phyloP scores from a whole-genome alignment of 2,888 invertebrate genomes.

The Scaptomyza cyrtandrae region DNA sequence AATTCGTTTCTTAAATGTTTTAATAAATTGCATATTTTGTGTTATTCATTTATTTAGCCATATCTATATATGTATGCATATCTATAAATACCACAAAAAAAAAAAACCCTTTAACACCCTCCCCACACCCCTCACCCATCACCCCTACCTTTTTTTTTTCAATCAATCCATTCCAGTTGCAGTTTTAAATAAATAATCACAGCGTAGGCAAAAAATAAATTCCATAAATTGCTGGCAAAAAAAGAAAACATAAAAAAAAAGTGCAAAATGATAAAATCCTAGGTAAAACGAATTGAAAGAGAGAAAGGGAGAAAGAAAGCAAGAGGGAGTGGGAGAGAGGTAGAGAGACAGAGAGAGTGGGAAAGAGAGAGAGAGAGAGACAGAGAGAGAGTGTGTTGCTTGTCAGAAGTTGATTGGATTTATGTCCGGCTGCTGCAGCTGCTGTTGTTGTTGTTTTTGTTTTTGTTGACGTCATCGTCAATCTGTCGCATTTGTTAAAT shows the following conservation, averaged over 20 bases:
- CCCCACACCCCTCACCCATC: not conserved
- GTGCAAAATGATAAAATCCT: constrained; percentile 3
- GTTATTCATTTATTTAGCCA: constrained; percentile 75
- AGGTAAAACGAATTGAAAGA: not conserved
- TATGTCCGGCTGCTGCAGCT: constrained; percentile 5
- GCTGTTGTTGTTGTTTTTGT: not conserved
- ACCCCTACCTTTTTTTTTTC: not conserved
- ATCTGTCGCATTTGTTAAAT: constrained; percentile 75
- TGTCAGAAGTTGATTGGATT: constrained; percentile 34
- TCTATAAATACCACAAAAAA: no score
- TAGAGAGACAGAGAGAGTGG: not conserved
- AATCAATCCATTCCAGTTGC: constrained; percentile 10
- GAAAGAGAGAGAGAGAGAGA: not conserved
- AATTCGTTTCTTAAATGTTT: constrained; percentile 80
- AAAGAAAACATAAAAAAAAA: not conserved
- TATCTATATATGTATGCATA: constrained; percentile 2
- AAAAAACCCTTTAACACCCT: no score
- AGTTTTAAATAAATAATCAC: constrained; percentile 74
- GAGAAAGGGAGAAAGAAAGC: not conserved
- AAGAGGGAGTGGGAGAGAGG: not conserved
- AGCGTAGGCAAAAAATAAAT: constrained; percentile 75
- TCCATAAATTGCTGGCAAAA: constrained; percentile 71
- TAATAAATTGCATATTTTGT: constrained; percentile 80
- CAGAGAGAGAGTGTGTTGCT: not conserved
- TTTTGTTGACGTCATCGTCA: constrained; percentile 61